Base-by-base conservation (phyloP, 2,888 invertebrate species). In the Pyrgus malvae region DNA sequence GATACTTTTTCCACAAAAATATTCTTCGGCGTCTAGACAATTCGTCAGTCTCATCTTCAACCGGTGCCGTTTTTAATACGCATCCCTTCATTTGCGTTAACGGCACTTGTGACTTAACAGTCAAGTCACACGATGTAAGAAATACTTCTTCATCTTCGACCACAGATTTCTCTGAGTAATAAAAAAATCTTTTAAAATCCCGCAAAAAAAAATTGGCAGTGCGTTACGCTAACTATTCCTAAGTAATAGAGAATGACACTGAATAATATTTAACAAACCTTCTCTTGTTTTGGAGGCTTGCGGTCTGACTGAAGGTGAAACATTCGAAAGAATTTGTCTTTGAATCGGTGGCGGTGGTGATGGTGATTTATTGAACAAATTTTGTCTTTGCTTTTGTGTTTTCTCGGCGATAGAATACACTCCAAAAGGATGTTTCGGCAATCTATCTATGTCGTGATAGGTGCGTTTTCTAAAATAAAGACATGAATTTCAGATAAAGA, bases 361-460 rank as follows among this genome's bases (percentile, higher is more conserved):
- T 0, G 72, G 68, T 2, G 77, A 68, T 56, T 78, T 83, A 5
- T 66, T 69, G 27, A 78, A 72, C 0, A 77, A 44, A n/a, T 76
- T 48, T 0, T 78, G 74, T 48, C 67, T 63, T 55, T 74, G 75
- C 46, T 65, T 76, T 21, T 64, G 59, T 9, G 65, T 62, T 59
- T 76, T 83, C 59, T 82, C 81, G 25, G 76, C 69, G 21, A 83
- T 74, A 1, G 90, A 90, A 62, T 89, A 90, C 4, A 90, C 65
- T 4, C 90, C 90, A 58, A 65, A 87, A 27, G 79, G 72, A 53
- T 90, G 90, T 9, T 59, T 61, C 8, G 85, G 86, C n/a, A 89
- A 54, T 55, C 69, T 80, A 41, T 85, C 78, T 1, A 70, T 58
- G 40, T 90, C 79, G 58, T 79, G 78, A 61, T 69, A 81, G 14